Percentiles rank a stretch among this genome's conserved stretches.
phyloP scores from a whole-genome alignment of 2,888 invertebrate genomes.

The Noctuana brunneofusca region DNA sequence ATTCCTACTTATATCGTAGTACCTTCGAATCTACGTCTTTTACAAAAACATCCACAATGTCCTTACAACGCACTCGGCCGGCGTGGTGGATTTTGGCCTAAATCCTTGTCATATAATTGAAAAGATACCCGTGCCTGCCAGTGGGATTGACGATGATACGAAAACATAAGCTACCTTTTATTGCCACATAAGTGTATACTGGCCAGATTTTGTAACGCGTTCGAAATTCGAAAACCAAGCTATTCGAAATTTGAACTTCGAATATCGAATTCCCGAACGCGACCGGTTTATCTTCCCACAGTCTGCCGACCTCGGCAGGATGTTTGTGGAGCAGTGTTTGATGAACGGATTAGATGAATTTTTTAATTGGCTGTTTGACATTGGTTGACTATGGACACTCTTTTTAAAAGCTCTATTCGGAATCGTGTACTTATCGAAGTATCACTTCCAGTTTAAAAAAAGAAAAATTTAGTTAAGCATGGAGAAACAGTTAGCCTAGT shows the following conservation, averaged over 20 bases:
- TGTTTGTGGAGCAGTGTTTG: conserved; percentile 44
- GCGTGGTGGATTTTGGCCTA: no score
- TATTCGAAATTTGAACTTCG: conserved; percentile 32
- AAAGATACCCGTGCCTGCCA: no score
- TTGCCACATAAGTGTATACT: conserved; percentile 21
- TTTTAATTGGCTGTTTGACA: conserved; percentile 36
- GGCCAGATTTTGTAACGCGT: conserved; percentile 27
- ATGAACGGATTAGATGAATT: conserved; percentile 41
- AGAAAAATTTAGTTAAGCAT: neutral
- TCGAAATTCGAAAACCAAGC: conserved; percentile 34
- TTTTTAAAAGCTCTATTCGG: conserved; percentile 5
- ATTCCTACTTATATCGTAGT: no score
- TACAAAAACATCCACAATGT: no score
- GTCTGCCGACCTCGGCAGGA: conserved; percentile 37
- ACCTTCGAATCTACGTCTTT: no score
- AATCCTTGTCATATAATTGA: no score
- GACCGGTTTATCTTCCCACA: conserved; percentile 41
- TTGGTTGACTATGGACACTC: conserved; percentile 21
- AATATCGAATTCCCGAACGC: conserved; percentile 36
- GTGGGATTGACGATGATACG: no score
- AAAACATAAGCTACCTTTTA: no score
- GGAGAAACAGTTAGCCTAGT: no score
- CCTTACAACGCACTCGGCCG: no score
- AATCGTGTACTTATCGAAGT: neutral
- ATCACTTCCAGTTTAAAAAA: neutral